A percentile compares a stretch with the other conserved stretches of the same genome.
Conservation (phyloP, 2,797 vertebrate species). For the Acropternis orthonyx region DNA sequence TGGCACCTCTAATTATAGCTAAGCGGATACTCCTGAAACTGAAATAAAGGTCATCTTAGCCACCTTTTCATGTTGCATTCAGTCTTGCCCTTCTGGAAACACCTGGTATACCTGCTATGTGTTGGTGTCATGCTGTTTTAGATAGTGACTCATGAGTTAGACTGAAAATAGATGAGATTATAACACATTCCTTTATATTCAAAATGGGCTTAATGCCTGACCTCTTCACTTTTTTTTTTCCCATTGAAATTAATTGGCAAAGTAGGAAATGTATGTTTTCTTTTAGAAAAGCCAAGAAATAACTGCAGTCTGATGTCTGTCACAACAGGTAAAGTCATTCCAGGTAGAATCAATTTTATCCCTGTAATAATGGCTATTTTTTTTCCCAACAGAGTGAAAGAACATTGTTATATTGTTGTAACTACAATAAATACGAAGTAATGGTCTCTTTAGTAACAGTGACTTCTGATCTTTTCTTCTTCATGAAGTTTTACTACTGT, state of each 20-base stretch:
- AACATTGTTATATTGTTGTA: not conserved
- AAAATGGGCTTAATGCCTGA: not conserved
- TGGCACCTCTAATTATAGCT: slow-evolving; percentile 35
- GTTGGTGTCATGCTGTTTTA: not conserved
- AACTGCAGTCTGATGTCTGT: not conserved
- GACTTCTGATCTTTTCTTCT: not conserved
- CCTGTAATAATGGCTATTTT: not conserved
- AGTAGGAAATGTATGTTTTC: not conserved
- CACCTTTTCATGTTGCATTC: slow-evolving; percentile 21
- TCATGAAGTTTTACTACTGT: not conserved
- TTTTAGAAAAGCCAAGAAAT: not conserved
- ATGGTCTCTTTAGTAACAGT: not conserved
- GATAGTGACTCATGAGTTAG: not conserved
- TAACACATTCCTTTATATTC: not conserved
- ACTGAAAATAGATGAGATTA: not conserved
- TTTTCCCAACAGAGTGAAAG: not conserved
- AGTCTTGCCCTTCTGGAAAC: slow-evolving; percentile 10
- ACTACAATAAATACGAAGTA: not conserved
- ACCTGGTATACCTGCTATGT: not conserved
- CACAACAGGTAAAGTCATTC: not conserved
- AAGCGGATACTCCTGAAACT: slow-evolving; percentile 13
- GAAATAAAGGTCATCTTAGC: slow-evolving; percentile 35
- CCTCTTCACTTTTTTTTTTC: not conserved
- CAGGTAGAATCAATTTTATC: not conserved
- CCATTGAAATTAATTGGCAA: not conserved